Base-by-base conservation (phyloP, 2,113 vertebrate species). In the Microcebus jonahi region DNA sequence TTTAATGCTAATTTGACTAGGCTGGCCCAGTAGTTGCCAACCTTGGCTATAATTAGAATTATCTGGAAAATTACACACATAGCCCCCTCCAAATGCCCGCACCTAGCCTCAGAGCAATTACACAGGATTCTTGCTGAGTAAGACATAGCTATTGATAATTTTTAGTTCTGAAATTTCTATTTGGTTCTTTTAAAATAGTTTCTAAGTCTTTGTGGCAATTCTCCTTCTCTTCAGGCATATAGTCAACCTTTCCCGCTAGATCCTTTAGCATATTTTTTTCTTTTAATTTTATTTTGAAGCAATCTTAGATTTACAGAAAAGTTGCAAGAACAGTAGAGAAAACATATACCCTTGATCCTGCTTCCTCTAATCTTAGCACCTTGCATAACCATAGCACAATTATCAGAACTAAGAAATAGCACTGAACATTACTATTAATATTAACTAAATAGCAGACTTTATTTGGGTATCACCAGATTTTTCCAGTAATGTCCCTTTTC, bases 281-380 rank as follows among this genome's bases (percentile, higher is more conserved):
- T 76, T 76, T 18, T 76, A 42, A 39, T 75, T 88, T 50, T 80
- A 95, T n/a, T 85, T 89, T 59, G 42, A 63, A 70, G 77, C 42
- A 8, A 63, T 71, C 73, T 96, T 50, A 88, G 29, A 57, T 55
- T 83, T 77, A 71, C 6, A 61, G 36, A 79, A 55, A 90, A 39
- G 34, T 48, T 81, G 8, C 4, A 15, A 75, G 61, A 67, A 14
- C 18, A 36, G 2, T 4, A 10, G 13, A 80, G 63, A 61, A 25
- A 6, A 34, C 12, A 3, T 8, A 8, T 2, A 9, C 10, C 1
- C 61, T 48, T 10, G 5, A 1, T 9, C 39, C 29, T 7, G 20
- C 73, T 45, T 53, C 20, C 27, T 80, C 59, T 8, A 20, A 27
- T 18, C 11, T 42, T 61, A 67, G 9, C 4, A 6, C 8, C 13